These are phyloP conservation scores for Coelogynopora nodosa DNA, from an alignment of 2,888 invertebrate species.

Conservation along the genomic window DNA sequence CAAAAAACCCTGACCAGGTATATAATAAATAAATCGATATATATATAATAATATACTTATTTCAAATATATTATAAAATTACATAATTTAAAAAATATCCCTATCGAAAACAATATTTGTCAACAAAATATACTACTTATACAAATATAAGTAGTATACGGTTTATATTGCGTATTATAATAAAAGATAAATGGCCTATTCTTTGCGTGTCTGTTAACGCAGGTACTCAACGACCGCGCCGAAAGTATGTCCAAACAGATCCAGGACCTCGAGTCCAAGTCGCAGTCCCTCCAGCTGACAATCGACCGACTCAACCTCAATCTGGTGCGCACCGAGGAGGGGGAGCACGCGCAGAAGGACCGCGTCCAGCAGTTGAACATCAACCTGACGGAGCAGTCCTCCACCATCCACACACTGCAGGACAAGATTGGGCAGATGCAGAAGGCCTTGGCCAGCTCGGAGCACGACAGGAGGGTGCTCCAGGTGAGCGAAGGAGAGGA, in stretches of 20 bases:
- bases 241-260: conserved; percentile 66
- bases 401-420: conserved; percentile 69
- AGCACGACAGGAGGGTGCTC: conserved; percentile 79
- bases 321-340: conserved; percentile 75
- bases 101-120: no score
- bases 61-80: no score
- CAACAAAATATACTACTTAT: no score
- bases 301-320: conserved; percentile 81
- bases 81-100: no score
- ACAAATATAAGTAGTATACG: no score
- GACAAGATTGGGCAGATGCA: conserved; percentile 72
- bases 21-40: no score
- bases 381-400: conserved; percentile 70
- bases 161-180: no score
- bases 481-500: no score
- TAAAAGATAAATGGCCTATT: not conserved
- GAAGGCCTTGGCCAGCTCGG: conserved; percentile 76
- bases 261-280: conserved; percentile 76
- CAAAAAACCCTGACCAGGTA: no score
- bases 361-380: conserved; percentile 71
- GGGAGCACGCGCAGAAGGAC: conserved; percentile 75
- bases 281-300: conserved; percentile 81
- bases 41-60: no score
- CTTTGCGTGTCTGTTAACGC: not conserved
- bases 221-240: conserved; percentile 70